Conservation (phyloP, 2,113 vertebrate species). For the Bambusicola thoracicus region DNA sequence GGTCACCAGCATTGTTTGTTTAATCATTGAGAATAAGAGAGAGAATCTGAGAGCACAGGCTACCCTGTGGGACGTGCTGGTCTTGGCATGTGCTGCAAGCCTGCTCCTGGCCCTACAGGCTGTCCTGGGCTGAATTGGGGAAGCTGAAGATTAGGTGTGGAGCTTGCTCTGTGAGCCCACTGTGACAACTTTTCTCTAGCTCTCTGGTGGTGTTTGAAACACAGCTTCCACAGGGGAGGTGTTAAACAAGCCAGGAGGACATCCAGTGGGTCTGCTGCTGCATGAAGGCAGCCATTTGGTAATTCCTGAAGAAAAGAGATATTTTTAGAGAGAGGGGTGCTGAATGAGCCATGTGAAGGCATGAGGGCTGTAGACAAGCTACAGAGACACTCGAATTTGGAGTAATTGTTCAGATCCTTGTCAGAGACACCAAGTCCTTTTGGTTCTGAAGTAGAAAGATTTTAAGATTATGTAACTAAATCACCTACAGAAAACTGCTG, state of each 20-base stretch:
- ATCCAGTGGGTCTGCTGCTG: conserved; percentile 12
- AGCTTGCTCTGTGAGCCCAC: background rate
- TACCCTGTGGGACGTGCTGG: background rate
- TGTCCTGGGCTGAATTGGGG: background rate
- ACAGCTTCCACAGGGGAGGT: background rate
- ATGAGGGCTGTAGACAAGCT: background rate
- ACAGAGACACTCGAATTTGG: background rate
- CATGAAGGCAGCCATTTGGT: background rate
- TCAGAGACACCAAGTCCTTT: background rate
- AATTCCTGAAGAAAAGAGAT: conserved; percentile 8
- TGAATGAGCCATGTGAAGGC: background rate
- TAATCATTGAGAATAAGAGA: background rate
- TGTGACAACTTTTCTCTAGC: background rate
- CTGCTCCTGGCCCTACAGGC: background rate
- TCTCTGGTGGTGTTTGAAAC: background rate
- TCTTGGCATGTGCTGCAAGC: rapidly evolving
- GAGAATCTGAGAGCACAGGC: background rate
- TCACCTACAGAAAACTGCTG: conserved; percentile 24
- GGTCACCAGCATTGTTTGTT: background rate
- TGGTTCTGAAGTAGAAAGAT: background rate
- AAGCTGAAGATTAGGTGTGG: background rate
- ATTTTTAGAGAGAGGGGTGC: background rate
- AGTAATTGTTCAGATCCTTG: background rate
- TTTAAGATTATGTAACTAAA: conserved; percentile 33
- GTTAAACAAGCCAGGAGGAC: background rate